Percentiles rank a stretch among this genome's conserved stretches.
Evolutionary conservation across 2,888 invertebrate species (phyloP).

Genomic region (Platyscelio sp.): DNA sequence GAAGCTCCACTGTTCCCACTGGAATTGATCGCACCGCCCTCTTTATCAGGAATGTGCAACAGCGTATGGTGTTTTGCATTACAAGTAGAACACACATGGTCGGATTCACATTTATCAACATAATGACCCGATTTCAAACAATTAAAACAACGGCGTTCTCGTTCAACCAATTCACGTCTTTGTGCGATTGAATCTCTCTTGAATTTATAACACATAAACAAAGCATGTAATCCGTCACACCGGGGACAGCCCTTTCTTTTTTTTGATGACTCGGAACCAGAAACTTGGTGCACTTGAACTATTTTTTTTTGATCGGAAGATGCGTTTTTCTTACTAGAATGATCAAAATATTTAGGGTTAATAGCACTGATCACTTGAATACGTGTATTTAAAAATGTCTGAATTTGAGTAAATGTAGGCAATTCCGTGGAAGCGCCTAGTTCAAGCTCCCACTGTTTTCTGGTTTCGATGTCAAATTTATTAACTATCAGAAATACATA

Average conservation of each 20-base stretch:
- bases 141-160: background rate
- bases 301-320: too few relatives aligned
- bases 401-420: background rate
- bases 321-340: too few relatives aligned
- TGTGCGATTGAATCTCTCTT: background rate
- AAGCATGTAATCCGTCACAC: background rate
- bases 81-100: background rate
- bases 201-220: background rate
- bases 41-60: background rate
- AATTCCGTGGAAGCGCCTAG: background rate
- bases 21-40: background rate
- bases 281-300: too few relatives aligned
- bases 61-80: conserved; percentile 4
- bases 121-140: conserved; percentile 14
- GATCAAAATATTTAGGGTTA: too few relatives aligned
- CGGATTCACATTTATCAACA: background rate
- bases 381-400: too few relatives aligned
- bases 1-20: background rate
- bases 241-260: background rate
- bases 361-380: background rate
- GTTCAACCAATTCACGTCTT: background rate
- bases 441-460: background rate
- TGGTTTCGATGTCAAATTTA: background rate
- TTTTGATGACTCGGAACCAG: background rate
- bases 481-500: background rate